These are phyloP conservation scores for Hemaris fuciformis DNA, from an alignment of 2,888 invertebrate species.

Conservation along the genomic window DNA sequence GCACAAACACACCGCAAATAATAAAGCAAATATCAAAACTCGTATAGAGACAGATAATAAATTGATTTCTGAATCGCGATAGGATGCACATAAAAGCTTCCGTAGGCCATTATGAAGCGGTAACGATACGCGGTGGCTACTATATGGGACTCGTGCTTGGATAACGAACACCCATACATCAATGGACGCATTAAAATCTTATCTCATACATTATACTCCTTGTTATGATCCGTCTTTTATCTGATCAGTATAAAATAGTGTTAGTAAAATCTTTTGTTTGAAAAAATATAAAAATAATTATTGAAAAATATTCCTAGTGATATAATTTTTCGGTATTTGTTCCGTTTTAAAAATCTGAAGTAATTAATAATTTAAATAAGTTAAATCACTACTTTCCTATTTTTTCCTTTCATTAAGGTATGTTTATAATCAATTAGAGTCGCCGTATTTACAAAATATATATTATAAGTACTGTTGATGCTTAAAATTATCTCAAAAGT, in stretches of 20 bases:
- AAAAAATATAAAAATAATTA: too few relatives aligned
- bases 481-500: too few relatives aligned
- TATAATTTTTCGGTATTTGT: too few relatives aligned
- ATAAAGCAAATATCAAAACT: background rate
- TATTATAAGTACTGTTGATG: too few relatives aligned
- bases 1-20: background rate
- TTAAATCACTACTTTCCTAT: too few relatives aligned
- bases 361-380: too few relatives aligned
- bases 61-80: conserved; percentile 15
- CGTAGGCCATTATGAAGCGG: conserved; percentile 11
- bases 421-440: too few relatives aligned
- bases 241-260: conserved; percentile 8
- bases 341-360: too few relatives aligned
- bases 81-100: conserved; percentile 5
- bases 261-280: background rate
- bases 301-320: too few relatives aligned
- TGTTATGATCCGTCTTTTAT: conserved; percentile 13
- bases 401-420: too few relatives aligned
- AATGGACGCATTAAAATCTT: conserved; percentile 10
- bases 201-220: conserved; percentile 12
- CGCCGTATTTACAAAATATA: too few relatives aligned
- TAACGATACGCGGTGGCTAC: conserved; percentile 17
- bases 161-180: conserved; percentile 12
- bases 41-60: background rate
- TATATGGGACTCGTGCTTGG: conserved; percentile 12